Evolutionary conservation across 2,888 invertebrate genomes (phyloP), one percentile per base, ranked within the genome.

Genomic region (Scelioninae gen. 1): DNA sequence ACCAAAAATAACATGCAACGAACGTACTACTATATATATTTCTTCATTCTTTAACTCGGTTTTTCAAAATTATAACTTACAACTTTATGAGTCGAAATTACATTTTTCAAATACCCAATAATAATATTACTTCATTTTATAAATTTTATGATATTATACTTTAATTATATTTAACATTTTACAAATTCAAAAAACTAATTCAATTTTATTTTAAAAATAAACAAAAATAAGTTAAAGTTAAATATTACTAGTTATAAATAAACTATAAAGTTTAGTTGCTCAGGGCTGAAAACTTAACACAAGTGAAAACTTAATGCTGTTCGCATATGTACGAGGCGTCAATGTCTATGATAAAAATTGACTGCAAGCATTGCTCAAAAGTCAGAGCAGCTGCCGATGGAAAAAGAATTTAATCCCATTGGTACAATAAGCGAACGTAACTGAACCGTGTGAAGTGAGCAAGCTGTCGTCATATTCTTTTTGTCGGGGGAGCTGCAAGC

Each of bases 401-500:
- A 68, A 62, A 77, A 77, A 40, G 71, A 78, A 68, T 71, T 45
- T 71, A 71, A 71, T 71, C 78, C 62, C 71, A 56, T 77, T 63
- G 78, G 63, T 56, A 78, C 47, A 78, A 71, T 78, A 16, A 65
- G 15, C 51, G 47, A 53, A 62, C 68, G 60, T 77, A 77, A 77
- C 68, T 56, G 71, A 71, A 78, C 78, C 71, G 78, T 78, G 62
- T 58, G 78, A 78, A 71, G 63, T 55, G 47, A 69, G 56, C 71
- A 56, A 69, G 55, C 49, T 49, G 68, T 34, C 40, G 69, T 62
- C 71, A 55, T 60, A 51, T 47, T 72, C 72, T 65, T 65, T 79
- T 79, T 72, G 34, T 77, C 63, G 16, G 49, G 1, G 13, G 32
- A 62, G 63, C 65, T 65, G 47, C 69, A 49, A 60, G 45, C 53